phyloP scores from a whole-genome alignment of 2,888 invertebrate genomes.

The Lithosia quadra region DNA sequence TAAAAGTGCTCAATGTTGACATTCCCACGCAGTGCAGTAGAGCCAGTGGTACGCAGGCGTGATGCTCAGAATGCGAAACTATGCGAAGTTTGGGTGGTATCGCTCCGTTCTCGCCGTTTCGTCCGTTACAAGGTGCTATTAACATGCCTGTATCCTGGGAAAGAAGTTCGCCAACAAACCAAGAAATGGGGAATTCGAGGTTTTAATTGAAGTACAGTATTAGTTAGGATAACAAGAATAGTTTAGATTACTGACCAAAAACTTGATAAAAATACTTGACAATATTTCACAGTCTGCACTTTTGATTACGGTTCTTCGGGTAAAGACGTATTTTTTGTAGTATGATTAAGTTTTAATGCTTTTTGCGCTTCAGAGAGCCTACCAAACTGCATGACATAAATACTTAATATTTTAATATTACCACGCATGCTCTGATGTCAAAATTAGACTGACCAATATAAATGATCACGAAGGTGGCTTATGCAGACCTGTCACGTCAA shows the following conservation, averaged over 20 bases:
- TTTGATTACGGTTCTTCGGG: too few relatives aligned
- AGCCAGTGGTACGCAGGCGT: constrained; percentile 44
- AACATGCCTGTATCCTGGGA: constrained; percentile 56
- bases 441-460: constrained; percentile 33
- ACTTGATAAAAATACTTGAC: not conserved
- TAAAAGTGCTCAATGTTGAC: constrained; percentile 59
- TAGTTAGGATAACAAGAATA: constrained; percentile 43
- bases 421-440: not conserved
- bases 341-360: not conserved
- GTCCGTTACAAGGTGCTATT: constrained; percentile 42
- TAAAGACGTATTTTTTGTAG: not conserved
- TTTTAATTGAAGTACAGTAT: constrained; percentile 40
- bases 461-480: constrained; percentile 50
- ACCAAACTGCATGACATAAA: not conserved
- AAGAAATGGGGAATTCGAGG: constrained; percentile 42
- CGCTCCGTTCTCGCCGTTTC: constrained; percentile 36
- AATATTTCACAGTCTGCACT: not conserved
- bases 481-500: constrained; percentile 46
- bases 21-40: constrained; percentile 65
- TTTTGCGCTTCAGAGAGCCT: not conserved
- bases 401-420: not conserved
- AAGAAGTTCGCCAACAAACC: constrained; percentile 46
- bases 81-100: constrained; percentile 56
- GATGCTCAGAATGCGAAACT: constrained; percentile 63
- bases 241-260: constrained; percentile 14